Conservation (phyloP, 2,113 vertebrate species). For the Leptodactylus fuscus region DNA sequence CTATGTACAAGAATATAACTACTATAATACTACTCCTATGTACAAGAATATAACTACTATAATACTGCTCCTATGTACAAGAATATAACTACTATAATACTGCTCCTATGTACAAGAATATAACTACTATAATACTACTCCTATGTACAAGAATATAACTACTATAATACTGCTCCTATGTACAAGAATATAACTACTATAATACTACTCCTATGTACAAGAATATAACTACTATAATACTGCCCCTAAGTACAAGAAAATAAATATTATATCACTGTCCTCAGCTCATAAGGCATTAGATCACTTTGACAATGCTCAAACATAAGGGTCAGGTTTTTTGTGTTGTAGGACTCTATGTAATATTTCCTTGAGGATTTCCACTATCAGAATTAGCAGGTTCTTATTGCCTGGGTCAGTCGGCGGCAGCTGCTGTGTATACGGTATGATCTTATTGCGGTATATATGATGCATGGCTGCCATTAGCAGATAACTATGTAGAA, state of each 20-base stretch:
- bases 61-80: background rate
- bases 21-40: too few species aligned
- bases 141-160: slow-evolving; percentile 3
- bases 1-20: too few species aligned
- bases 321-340: too few species aligned
- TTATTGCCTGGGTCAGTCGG: too few species aligned
- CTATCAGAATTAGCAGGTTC: too few species aligned
- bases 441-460: background rate
- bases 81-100: slow-evolving; percentile 26
- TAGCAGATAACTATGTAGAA: background rate
- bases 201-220: slow-evolving; percentile 1
- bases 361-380: too few species aligned
- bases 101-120: slow-evolving; percentile 9
- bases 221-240: slow-evolving; percentile 21
- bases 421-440: too few species aligned
- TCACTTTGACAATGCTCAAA: background rate
- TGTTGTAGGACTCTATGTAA: too few species aligned
- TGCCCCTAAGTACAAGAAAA: slow-evolving; percentile 1
- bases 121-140: slow-evolving; percentile 10
- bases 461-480: background rate
- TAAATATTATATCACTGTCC: slow-evolving; percentile 2
- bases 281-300: background rate
- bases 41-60: too few species aligned
- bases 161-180: slow-evolving; percentile 1
- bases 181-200: slow-evolving; percentile 14